Base-by-base conservation (phyloP, 2,888 invertebrate species). In the Acleris literana region DNA sequence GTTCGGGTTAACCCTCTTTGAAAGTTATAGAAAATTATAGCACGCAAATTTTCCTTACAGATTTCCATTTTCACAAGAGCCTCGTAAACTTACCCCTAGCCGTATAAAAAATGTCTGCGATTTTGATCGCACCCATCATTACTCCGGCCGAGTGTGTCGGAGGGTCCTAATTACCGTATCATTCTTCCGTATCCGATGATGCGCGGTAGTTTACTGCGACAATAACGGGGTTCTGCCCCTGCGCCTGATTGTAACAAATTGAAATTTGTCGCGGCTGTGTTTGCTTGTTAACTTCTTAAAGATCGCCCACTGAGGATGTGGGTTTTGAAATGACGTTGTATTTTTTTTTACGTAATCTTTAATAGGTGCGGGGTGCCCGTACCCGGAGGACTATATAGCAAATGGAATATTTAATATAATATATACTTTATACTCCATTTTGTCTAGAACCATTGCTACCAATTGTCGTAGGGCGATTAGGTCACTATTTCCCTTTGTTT, bases 81-180 rank as follows among this genome's bases (percentile, higher is more conserved):
- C n/a, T n/a, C n/a, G n/a, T 18, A 13, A 39, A 39, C 13, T 39
- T 39, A 4, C 13, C 39, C 39, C 4, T 17, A 6, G 5, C 17
- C n/a, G n/a, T 16, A 77, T 77, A 67, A 70, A 72, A 74, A 39
- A 39, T 39, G 74, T 70, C 63, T 72, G 74, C 74, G 75, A 76
- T 80, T 74, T 80, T 84, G 85, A 89, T 89, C 85, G 84, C 82
- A 78, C 78, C 82, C 76, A 80, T 82, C 82, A 85, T 87, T 88
- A 84, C 75, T 76, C 78, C 76, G 72, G 78, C 79, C 74, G 88
- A 78, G 85, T 90, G 90, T 87, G 82, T 88, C 87, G 85, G 91
- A 92, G 90, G 86, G 86, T 76, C 84, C 80, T 90, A 89, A 92
- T 92, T 90, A 92, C 84, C 85, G 84, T 86, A 88, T 89, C 86